Evolutionary conservation across 2,113 vertebrate species (phyloP).

Genomic region (Misgurnus anguillicaudatus): DNA sequence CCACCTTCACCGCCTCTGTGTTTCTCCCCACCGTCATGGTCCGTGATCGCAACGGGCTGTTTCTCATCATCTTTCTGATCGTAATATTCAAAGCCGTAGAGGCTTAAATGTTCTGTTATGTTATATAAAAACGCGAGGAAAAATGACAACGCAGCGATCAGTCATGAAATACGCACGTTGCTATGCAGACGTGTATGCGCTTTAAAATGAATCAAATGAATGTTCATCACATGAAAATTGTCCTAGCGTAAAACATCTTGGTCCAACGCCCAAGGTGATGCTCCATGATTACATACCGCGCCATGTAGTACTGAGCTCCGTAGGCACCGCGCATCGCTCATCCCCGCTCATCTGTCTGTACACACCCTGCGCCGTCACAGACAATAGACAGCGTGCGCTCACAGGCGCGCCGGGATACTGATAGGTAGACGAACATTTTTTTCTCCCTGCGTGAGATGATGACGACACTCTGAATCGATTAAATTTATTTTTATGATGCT

Average conservation of each 20-base stretch:
- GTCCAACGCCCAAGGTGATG: neutral
- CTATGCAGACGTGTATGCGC: constrained; percentile 1
- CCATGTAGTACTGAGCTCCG: neutral
- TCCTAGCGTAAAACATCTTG: neutral
- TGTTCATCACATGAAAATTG: neutral
- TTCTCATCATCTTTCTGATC: constrained; percentile 36
- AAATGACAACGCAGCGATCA: neutral
- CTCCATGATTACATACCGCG: neutral
- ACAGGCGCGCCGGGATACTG: neutral
- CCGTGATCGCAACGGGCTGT: constrained; percentile 48
- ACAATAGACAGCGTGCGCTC: constrained; percentile 45
- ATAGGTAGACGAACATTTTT: constrained; percentile 7
- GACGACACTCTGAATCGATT: constrained; percentile 12
- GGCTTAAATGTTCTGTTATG: neutral
- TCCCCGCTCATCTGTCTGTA: constrained; percentile 36
- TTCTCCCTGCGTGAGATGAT: constrained; percentile 6
- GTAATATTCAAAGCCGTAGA: neutral
- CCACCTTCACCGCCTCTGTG: constrained; percentile 89
- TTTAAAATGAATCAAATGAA: neutral
- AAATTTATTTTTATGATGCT: neutral
- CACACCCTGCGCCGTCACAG: constrained; percentile 54
- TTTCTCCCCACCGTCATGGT: constrained; percentile 75
- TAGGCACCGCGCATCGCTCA: constrained; percentile 11
- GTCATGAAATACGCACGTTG: constrained; percentile 35
- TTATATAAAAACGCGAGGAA: neutral